Percentiles rank a stretch among this genome's conserved stretches.
Evolutionary conservation across 2,113 vertebrate genomes (phyloP).

Genomic region (Turnix velox): DNA sequence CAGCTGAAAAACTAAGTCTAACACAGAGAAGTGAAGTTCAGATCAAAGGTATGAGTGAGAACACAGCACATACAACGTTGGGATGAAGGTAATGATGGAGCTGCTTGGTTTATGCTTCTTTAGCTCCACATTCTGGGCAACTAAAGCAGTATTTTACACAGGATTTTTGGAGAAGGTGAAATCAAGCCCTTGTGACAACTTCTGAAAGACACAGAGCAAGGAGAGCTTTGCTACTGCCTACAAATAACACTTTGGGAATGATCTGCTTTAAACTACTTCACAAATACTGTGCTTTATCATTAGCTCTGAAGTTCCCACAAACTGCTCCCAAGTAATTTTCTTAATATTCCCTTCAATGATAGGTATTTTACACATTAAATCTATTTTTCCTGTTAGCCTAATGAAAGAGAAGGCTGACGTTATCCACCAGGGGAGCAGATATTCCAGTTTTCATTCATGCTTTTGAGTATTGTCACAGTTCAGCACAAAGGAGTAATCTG

Average conservation of each 20-base stretch:
- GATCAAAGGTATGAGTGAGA: not conserved
- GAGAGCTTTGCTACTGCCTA: not conserved
- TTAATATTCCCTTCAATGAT: not conserved
- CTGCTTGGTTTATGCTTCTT: not conserved
- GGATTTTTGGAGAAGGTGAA: not conserved
- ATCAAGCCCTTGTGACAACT: not conserved
- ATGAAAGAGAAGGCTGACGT: constrained; percentile 50
- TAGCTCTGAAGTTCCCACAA: not conserved
- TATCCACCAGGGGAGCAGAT: constrained; percentile 40
- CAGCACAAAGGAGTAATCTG: constrained; percentile 24
- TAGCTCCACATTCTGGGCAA: constrained; percentile 30
- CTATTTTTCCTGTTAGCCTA: constrained; percentile 29
- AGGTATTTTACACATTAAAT: not conserved
- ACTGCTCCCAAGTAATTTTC: not conserved
- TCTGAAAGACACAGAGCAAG: not conserved
- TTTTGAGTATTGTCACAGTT: constrained; percentile 4
- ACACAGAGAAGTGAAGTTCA: not conserved
- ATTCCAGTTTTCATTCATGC: constrained; percentile 63
- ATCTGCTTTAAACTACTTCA: not conserved
- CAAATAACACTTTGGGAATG: not conserved
- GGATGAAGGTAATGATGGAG: not conserved
- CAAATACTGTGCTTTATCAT: not conserved
- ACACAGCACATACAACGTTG: fast-evolving
- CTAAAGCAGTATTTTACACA: not conserved
- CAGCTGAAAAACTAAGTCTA: not conserved